Evolutionary conservation across 2,888 invertebrate genomes (phyloP).

Genomic region (Drosophila emarginata): DNA sequence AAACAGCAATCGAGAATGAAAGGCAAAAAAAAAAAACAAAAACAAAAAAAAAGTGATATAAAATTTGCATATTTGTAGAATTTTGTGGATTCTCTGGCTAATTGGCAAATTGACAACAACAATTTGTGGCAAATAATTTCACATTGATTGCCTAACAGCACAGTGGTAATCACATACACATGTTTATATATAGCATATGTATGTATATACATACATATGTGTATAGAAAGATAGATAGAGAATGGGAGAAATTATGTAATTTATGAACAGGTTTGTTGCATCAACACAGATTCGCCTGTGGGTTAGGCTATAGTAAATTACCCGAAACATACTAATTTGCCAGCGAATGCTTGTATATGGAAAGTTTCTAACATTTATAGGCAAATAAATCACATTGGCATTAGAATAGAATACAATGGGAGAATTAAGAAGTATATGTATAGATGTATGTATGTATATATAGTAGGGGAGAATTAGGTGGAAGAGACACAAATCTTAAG

Average conservation of each 20-base stretch:
- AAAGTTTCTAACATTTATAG: conserved; percentile 57
- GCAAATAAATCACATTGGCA: conserved; percentile 63
- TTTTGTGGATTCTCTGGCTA: conserved; percentile 11
- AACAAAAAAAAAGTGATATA: conserved; percentile 20
- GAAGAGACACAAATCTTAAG: conserved; percentile 4
- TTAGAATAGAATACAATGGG: conserved; percentile 29
- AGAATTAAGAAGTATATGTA: conserved; percentile 12
- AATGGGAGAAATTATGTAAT: conserved; percentile 37
- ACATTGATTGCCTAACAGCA: conserved; percentile 36
- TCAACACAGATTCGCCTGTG: conserved; percentile 37
- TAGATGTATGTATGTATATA: conserved; percentile 36
- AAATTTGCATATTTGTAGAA: conserved; percentile 43
- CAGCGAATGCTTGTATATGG: conserved; percentile 53
- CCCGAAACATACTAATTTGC: conserved; percentile 57
- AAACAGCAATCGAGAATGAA: conserved; percentile 32
- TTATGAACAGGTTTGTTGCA: conserved; percentile 35
- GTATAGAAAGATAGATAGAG: background rate
- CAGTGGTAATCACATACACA: conserved; percentile 7
- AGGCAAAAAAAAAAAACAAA: conserved; percentile 25
- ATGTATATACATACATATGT: conserved; percentile 3
- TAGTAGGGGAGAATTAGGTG: background rate
- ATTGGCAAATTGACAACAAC: conserved; percentile 34
- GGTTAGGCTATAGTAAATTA: conserved; percentile 64
- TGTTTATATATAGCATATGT: background rate
- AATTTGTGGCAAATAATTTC: conserved; percentile 57